These are phyloP conservation scores for Drosophila mayaguana DNA, from an alignment of 2,888 invertebrate species.

Conservation along the genomic window DNA sequence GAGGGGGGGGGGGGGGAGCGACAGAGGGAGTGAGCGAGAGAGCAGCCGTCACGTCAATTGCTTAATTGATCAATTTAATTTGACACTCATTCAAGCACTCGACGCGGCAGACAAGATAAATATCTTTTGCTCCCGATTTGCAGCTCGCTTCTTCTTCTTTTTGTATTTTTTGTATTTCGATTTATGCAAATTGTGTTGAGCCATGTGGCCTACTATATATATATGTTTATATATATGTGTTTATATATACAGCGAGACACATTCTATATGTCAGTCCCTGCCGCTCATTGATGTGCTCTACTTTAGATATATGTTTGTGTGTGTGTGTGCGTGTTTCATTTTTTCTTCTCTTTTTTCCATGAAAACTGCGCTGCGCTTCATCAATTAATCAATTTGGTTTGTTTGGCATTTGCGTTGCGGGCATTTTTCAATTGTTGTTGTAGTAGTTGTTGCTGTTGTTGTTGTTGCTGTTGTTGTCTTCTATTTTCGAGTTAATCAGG, in stretches of 20 bases:
- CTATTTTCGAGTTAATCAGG: slow-evolving; percentile 72
- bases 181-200: slow-evolving; percentile 75
- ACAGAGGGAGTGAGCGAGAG: not conserved
- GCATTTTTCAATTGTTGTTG: slow-evolving; percentile 40
- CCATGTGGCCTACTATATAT: slow-evolving; percentile 65
- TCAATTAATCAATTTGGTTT: slow-evolving; percentile 76
- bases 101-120: slow-evolving; percentile 65
- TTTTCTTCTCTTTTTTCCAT: slow-evolving; percentile 44
- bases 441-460: not conserved
- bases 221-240: slow-evolving; percentile 5
- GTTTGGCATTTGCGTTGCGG: slow-evolving; percentile 59
- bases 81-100: slow-evolving; percentile 79
- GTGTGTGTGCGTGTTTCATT: slow-evolving; percentile 7
- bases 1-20: not conserved
- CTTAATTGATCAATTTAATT: slow-evolving; percentile 83
- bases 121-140: slow-evolving; percentile 76
- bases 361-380: slow-evolving; percentile 67
- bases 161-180: slow-evolving; percentile 70
- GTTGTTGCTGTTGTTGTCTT: slow-evolving; percentile 23
- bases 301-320: slow-evolving; percentile 29
- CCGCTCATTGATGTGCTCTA: slow-evolving; percentile 38
- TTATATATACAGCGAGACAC: slow-evolving; percentile 1
- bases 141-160: slow-evolving; percentile 53
- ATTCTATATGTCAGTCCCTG: slow-evolving; percentile 12
- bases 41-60: slow-evolving; percentile 69